Conservation (phyloP, 2,113 vertebrate genomes). For the Phoxinus phoxinus region DNA sequence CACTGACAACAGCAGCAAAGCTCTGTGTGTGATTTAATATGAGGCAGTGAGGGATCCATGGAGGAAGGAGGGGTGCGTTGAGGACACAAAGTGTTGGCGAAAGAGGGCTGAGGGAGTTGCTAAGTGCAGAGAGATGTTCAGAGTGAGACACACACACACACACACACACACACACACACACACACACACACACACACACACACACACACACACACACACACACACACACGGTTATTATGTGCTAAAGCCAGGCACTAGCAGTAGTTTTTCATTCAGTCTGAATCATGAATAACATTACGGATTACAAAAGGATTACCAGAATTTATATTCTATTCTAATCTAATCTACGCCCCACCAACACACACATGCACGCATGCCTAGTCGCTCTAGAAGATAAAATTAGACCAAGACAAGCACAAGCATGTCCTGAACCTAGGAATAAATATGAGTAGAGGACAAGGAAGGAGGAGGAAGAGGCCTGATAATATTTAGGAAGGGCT, state of each 20-base stretch:
- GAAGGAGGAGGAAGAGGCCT: constrained; percentile 4
- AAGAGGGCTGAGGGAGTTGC: constrained; percentile 35
- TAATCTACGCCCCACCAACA: constrained; percentile 18
- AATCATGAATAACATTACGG: constrained; percentile 43
- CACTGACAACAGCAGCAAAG: neutral
- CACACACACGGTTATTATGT: neutral
- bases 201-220: neutral
- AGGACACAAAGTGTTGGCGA: constrained; percentile 14
- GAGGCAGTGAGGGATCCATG: neutral
- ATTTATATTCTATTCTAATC: constrained; percentile 34
- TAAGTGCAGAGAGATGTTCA: constrained; percentile 54
- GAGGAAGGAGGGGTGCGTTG: neutral
- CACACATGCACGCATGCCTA: constrained; percentile 13
- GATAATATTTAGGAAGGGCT: constrained; percentile 45
- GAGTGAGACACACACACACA: constrained; percentile 19
- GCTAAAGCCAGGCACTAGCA: neutral
- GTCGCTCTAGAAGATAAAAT: constrained; percentile 6
- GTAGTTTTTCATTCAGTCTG: constrained; percentile 38
- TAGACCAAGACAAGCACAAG: constrained; percentile 4
- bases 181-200: neutral
- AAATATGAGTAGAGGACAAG: constrained; percentile 19
- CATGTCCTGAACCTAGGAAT: constrained; percentile 1
- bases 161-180: neutral
- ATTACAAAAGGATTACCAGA: constrained; percentile 46
- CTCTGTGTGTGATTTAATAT: constrained; percentile 2